phyloP scores from a whole-genome alignment of 2,797 vertebrate species.

The Bradypodion ventrale region DNA sequence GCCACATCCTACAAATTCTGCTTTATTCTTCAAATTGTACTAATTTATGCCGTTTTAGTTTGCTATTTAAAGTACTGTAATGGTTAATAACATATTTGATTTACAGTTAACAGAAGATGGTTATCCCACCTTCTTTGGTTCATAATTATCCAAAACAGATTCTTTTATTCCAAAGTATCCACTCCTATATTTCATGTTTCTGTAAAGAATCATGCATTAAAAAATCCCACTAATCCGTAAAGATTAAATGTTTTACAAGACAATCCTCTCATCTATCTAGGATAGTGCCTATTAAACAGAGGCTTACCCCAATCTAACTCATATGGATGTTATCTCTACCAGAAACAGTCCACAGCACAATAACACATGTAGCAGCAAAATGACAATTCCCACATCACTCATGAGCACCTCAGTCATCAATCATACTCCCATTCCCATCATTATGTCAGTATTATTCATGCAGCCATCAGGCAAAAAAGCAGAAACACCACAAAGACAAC shows the following conservation, averaged over 20 bases:
- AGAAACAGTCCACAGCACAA: not conserved
- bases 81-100: not conserved
- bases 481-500: not conserved
- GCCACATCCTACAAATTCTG: not conserved
- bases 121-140: not conserved
- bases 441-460: not conserved
- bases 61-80: not conserved
- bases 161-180: not conserved
- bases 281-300: not conserved
- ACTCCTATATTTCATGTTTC: not conserved
- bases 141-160: not conserved
- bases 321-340: not conserved
- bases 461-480: not conserved
- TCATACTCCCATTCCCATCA: not conserved
- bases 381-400: not conserved
- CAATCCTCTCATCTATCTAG: not conserved
- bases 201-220: not conserved
- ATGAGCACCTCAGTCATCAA: not conserved
- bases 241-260: not conserved
- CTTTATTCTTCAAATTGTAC: not conserved
- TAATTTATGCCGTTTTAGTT: not conserved
- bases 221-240: not conserved
- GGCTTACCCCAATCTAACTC: not conserved
- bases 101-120: not conserved
- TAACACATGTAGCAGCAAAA: not conserved